Evolutionary conservation across 1,140 invertebrate genomes (phyloP).

Genomic region (Penaeus chinensis): DNA sequence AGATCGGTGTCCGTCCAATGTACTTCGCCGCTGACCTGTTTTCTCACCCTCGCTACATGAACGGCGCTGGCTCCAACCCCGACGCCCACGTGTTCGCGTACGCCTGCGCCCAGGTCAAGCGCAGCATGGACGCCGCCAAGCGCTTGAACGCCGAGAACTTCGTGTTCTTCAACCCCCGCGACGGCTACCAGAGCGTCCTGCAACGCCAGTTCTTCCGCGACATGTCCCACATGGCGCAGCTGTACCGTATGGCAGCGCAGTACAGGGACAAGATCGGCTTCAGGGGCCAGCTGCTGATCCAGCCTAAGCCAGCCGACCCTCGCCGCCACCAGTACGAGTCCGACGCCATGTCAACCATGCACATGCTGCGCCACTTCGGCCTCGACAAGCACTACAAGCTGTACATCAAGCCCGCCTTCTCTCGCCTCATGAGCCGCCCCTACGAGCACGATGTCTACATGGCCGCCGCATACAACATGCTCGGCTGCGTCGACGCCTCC

Average conservation of each 20-base stretch:
- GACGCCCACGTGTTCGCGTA: slow-evolving; percentile 63
- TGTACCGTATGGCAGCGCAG: slow-evolving; percentile 62
- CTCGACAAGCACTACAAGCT: slow-evolving; percentile 62
- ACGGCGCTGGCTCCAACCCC: slow-evolving; percentile 61
- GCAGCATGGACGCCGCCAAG: slow-evolving; percentile 58
- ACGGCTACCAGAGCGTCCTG: slow-evolving; percentile 62
- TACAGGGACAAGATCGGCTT: slow-evolving; percentile 63
- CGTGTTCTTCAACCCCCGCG: slow-evolving; percentile 63
- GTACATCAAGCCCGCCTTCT: slow-evolving; percentile 59
- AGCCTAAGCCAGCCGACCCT: slow-evolving; percentile 59
- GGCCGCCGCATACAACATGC: slow-evolving; percentile 61
- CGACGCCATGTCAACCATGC: slow-evolving; percentile 56
- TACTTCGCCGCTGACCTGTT: slow-evolving; percentile 61
- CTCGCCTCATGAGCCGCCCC: slow-evolving; percentile 45
- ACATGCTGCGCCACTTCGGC: slow-evolving; percentile 58
- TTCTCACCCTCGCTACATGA: slow-evolving; percentile 61
- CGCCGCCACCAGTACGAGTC: slow-evolving; percentile 62
- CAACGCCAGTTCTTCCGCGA: slow-evolving; percentile 61
- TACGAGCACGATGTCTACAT: slow-evolving; percentile 61
- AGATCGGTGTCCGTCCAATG: slow-evolving; percentile 46
- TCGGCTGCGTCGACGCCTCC: slow-evolving; percentile 59
- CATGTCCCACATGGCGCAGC: slow-evolving; percentile 61
- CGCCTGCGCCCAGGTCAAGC: slow-evolving; percentile 61
- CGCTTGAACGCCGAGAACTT: slow-evolving; percentile 61
- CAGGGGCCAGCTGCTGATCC: slow-evolving; percentile 63